These are phyloP conservation scores for Agonopterix subpropinquella DNA, from an alignment of 2,888 invertebrate species.

Conservation along the genomic window DNA sequence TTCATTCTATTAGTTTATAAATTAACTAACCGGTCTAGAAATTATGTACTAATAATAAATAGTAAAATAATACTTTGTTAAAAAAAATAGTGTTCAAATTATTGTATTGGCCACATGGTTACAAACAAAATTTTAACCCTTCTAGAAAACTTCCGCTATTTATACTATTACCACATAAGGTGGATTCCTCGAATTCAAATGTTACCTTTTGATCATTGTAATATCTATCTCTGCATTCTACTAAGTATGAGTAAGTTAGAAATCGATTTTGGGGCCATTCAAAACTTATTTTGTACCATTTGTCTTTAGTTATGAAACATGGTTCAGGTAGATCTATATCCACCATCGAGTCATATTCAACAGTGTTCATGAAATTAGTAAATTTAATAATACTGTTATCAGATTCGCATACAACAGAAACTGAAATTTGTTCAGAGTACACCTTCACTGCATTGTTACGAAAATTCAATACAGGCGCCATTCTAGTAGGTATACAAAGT, in stretches of 20 bases:
- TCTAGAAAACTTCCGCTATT: constrained; percentile 58
- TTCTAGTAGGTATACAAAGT: constrained; percentile 59
- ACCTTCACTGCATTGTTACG: constrained; percentile 40
- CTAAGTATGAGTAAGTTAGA: constrained; percentile 50
- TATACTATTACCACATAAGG: constrained; percentile 29
- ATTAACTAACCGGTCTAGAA: too few species aligned
- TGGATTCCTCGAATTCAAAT: constrained; percentile 62
- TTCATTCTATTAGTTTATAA: too few species aligned
- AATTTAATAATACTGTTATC: constrained; percentile 48
- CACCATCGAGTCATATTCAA: constrained; percentile 60
- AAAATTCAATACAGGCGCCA: constrained; percentile 53
- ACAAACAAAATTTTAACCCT: constrained; percentile 63
- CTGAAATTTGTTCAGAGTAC: constrained; percentile 58
- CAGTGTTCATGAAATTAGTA: constrained; percentile 49
- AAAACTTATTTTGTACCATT: constrained; percentile 62
- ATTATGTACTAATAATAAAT: too few species aligned
- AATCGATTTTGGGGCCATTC: constrained; percentile 49
- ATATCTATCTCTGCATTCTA: constrained; percentile 50
- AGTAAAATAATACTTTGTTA: too few species aligned
- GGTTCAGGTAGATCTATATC: constrained; percentile 58
- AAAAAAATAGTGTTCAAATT: not conserved
- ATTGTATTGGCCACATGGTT: constrained; percentile 5
- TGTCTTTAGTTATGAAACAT: constrained; percentile 55
- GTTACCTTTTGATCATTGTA: constrained; percentile 46
- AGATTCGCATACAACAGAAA: constrained; percentile 47